phyloP scores from a whole-genome alignment of 2,888 invertebrate species.

The Dyspetes luteomarginatus region DNA sequence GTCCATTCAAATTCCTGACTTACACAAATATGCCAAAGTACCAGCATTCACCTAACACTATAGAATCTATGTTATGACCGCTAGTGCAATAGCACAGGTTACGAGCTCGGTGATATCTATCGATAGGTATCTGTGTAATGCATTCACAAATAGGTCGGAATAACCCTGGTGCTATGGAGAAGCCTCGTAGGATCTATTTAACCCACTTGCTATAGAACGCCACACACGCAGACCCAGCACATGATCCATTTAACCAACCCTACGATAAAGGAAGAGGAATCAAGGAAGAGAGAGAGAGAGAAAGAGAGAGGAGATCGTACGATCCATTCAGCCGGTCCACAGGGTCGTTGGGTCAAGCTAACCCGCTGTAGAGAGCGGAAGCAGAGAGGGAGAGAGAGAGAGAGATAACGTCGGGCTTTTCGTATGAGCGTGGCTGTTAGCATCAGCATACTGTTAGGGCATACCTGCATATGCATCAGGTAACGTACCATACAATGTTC shows the following conservation, averaged over 20 bases:
- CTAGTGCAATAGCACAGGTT: constrained; percentile 16
- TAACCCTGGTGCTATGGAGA: constrained; percentile 36
- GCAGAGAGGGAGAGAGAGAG: background rate
- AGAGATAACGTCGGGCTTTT: constrained; percentile 1
- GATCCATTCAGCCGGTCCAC: constrained; percentile 38
- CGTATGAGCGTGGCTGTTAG: constrained; percentile 29
- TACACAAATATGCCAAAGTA: constrained; percentile 20
- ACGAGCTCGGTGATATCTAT: constrained; percentile 31
- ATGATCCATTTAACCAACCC: constrained; percentile 45
- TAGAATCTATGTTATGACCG: constrained; percentile 38
- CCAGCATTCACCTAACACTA: constrained; percentile 18
- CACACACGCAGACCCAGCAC: constrained; percentile 14
- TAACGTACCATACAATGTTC: constrained; percentile 37
- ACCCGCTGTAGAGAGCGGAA: constrained; percentile 9
- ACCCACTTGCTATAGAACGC: constrained; percentile 40
- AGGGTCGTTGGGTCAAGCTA: constrained; percentile 48
- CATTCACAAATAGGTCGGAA: constrained; percentile 21
- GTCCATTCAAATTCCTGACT: too few species aligned
- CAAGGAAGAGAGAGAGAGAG: background rate
- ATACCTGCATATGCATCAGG: constrained; percentile 51
- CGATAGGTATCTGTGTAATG: constrained; percentile 41
- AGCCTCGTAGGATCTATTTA: constrained; percentile 49
- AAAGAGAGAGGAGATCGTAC: constrained; percentile 9
- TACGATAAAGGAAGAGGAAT: background rate
- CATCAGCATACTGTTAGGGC: constrained; percentile 41